These are phyloP conservation scores for Ips nitidus DNA, from an alignment of 1,140 invertebrate species.

Conservation along the genomic window DNA sequence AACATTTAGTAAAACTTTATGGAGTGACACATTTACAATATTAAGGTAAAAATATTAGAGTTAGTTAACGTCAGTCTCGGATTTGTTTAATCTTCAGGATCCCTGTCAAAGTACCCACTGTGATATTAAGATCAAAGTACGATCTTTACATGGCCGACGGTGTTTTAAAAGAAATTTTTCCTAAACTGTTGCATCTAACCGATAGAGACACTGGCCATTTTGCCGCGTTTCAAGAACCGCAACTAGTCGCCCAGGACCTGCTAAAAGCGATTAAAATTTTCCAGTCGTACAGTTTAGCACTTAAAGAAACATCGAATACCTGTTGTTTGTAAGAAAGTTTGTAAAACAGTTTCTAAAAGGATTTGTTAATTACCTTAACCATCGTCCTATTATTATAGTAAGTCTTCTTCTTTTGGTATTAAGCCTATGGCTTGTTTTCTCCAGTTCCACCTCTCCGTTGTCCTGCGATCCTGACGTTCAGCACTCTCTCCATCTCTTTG, in stretches of 20 bases:
- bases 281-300: neutral
- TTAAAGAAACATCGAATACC: no score
- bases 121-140: conserved; percentile 64
- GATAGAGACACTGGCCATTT: conserved; percentile 81
- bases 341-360: no score
- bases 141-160: conserved; percentile 66
- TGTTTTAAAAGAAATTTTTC: conserved; percentile 61
- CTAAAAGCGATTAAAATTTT: conserved; percentile 38
- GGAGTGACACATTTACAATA: conserved; percentile 1
- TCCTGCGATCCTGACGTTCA: no score
- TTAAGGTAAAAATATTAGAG: conserved; percentile 2
- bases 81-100: conserved; percentile 55
- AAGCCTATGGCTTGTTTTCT: no score
- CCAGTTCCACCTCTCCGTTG: no score
- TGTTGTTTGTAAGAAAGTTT: no score
- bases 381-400: no score
- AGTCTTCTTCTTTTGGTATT: no score
- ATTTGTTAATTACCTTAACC: no score
- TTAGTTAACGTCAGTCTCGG: no score
- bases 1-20: conserved; percentile 48
- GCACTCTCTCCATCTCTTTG: no score
- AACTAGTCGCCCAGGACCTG: conserved; percentile 67
- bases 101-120: conserved; percentile 63
- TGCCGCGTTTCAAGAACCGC: conserved; percentile 77
- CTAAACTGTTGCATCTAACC: conserved; percentile 65